phyloP scores from a whole-genome alignment of 1,140 invertebrate genomes.

The Trichomalopsis sarcophagae region DNA sequence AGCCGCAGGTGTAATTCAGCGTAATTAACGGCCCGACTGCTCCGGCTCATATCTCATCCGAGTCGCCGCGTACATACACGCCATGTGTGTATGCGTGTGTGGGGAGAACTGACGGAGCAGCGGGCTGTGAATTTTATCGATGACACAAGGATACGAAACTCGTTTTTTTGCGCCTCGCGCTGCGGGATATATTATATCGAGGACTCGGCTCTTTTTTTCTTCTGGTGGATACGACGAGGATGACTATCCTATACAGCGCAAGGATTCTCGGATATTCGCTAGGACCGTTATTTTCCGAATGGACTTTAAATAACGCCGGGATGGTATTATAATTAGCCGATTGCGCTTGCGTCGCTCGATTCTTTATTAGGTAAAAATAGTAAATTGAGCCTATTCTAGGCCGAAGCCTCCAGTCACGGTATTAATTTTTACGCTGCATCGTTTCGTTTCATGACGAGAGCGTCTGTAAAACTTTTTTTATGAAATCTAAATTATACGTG shows the following conservation, averaged over 20 bases:
- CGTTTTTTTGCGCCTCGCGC: slow-evolving; percentile 22
- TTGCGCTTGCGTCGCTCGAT: not conserved
- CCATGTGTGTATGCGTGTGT: slow-evolving; percentile 2
- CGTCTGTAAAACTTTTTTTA: slow-evolving; percentile 30
- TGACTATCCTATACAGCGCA: no score
- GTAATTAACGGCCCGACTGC: slow-evolving; percentile 40
- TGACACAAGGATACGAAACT: slow-evolving; percentile 37
- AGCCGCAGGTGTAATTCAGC: slow-evolving; percentile 43
- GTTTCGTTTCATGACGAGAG: not conserved
- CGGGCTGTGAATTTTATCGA: slow-evolving; percentile 49
- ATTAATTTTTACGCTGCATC: slow-evolving; percentile 4
- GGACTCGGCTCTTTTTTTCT: not conserved
- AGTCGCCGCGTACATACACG: not conserved
- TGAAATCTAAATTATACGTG: not conserved
- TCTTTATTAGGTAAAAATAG: not conserved
- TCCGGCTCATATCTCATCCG: slow-evolving; percentile 39
- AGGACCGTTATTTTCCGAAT: not conserved
- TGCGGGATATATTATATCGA: slow-evolving; percentile 22
- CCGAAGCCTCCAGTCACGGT: not conserved
- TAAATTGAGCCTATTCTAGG: not conserved
- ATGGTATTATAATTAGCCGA: not conserved
- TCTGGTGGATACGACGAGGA: not conserved
- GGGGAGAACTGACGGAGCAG: not conserved
- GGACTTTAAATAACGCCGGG: not conserved
- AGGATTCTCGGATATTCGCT: not conserved